These are phyloP conservation scores for Phoebastria nigripes DNA, from an alignment of 2,797 vertebrate species.

Conservation along the genomic window DNA sequence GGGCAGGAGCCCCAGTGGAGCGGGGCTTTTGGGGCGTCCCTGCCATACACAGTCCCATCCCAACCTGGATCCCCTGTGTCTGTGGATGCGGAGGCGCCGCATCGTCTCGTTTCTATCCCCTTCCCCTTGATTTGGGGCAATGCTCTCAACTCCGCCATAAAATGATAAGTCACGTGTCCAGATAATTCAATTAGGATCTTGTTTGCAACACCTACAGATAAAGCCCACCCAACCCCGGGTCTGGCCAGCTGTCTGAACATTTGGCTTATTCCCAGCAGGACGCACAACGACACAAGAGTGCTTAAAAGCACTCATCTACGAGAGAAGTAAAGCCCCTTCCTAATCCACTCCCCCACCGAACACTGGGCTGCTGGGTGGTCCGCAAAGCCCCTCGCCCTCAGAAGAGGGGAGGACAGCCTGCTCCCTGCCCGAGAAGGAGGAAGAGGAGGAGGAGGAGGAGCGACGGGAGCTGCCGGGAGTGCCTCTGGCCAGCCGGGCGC, in stretches of 20 bases:
- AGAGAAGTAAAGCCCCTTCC: conserved; percentile 21
- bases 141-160: neutral
- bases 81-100: rapidly evolving
- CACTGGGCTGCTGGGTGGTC: neutral
- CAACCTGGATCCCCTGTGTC: rapidly evolving
- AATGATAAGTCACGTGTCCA: conserved; percentile 5
- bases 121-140: neutral
- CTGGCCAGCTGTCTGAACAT: conserved; percentile 6
- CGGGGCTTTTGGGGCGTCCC: neutral
- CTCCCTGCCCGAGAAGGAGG: neutral
- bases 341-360: conserved; percentile 1
- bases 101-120: neutral
- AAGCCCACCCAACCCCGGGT: neutral
- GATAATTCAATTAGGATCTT: conserved; percentile 48
- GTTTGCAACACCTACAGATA: conserved; percentile 48
- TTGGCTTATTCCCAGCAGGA: conserved; percentile 41
- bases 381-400: neutral
- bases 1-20: neutral
- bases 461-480: neutral
- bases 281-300: neutral
- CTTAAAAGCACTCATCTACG: neutral
- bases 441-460: neutral
- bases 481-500: rapidly evolving
- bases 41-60: neutral
- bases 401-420: neutral